phyloP scores from a whole-genome alignment of 2,888 invertebrate genomes.

The Chrysomela aeneicollis region DNA sequence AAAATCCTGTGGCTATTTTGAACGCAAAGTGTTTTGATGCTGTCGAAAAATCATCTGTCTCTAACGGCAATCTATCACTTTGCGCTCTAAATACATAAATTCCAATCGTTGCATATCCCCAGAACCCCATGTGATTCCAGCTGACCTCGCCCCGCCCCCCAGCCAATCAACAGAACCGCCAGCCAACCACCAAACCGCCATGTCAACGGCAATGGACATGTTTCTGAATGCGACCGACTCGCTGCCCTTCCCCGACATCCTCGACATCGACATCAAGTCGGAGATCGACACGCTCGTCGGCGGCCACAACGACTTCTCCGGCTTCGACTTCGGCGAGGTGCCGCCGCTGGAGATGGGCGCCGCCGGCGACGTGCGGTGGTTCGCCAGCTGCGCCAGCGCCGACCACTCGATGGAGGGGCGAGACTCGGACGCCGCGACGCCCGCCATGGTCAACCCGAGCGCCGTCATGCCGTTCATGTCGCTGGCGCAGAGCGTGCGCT shows the following conservation, averaged over 20 bases:
- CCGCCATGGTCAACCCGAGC: slow-evolving; percentile 83
- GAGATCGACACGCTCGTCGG: slow-evolving; percentile 84
- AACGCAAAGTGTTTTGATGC: no score
- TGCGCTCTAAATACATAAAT: no score
- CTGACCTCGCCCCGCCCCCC: no score
- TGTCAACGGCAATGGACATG: slow-evolving; percentile 64
- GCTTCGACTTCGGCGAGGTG: slow-evolving; percentile 70
- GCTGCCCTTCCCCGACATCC: slow-evolving; percentile 84
- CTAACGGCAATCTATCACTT: no score
- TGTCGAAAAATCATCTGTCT: no score
- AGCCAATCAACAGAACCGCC: no score
- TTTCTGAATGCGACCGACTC: slow-evolving; percentile 64
- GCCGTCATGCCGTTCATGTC: slow-evolving; percentile 85
- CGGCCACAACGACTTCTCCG: slow-evolving; percentile 71
- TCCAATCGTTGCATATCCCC: no score
- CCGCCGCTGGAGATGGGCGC: slow-evolving; percentile 71
- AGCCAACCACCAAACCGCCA: no score
- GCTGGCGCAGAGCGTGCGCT: slow-evolving; percentile 60
- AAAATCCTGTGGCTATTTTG: no score
- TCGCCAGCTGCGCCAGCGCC: slow-evolving; percentile 55
- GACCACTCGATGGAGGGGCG: slow-evolving; percentile 72
- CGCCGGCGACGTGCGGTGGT: slow-evolving; percentile 66
- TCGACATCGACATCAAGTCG: slow-evolving; percentile 88
- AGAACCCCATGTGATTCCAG: no score
- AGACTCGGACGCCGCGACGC: slow-evolving; percentile 81